phyloP scores from a whole-genome alignment of 2,888 invertebrate genomes.

The Acanthosepion pharaonis region DNA sequence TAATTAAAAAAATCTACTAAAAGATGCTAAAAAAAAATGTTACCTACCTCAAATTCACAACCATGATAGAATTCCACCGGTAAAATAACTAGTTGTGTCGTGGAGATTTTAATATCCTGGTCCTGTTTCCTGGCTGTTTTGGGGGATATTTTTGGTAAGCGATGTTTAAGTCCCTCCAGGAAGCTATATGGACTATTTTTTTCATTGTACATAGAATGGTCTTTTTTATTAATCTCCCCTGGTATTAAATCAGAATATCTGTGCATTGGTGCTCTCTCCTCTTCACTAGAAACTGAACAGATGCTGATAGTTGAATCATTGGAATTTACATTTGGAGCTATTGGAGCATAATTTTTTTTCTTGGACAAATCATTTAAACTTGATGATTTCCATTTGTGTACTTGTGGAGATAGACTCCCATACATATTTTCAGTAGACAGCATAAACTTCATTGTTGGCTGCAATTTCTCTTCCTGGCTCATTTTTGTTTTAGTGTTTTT shows the following conservation, averaged over 20 bases:
- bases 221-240: neutral
- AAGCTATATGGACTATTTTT: neutral
- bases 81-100: neutral
- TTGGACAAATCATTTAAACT: neutral
- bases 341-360: neutral
- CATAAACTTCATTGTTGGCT: no score
- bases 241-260: neutral
- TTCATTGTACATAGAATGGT: neutral
- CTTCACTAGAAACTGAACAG: neutral
- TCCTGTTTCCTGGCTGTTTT: neutral
- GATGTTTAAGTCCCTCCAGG: neutral
- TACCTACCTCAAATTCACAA: neutral
- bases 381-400: neutral
- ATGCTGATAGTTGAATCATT: neutral
- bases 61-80: neutral
- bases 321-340: neutral
- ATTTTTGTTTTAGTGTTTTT: neutral
- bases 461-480: neutral
- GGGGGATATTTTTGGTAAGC: neutral
- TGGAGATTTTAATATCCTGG: neutral
- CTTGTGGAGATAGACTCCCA: no score
- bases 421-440: no score
- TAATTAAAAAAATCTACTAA: neutral
- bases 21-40: neutral
- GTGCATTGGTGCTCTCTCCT: neutral